Base-by-base conservation (phyloP, 1,140 invertebrate genomes). In the Penaeus chinensis region DNA sequence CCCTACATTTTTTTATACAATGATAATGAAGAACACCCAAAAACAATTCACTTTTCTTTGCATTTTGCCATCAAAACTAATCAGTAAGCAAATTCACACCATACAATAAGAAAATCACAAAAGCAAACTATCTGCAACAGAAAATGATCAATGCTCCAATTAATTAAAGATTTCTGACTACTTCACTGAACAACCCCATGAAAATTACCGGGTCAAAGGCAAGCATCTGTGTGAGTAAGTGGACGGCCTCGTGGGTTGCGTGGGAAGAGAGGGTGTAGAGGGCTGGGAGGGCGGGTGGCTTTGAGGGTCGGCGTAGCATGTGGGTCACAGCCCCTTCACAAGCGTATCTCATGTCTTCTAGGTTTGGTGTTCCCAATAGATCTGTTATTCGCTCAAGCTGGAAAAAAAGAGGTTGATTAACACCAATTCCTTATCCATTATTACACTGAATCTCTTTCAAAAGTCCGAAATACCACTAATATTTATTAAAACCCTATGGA, bases 161-260 rank as follows among this genome's bases (percentile, higher is more conserved):
- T 32, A 8, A 42, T 42, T 42, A 42, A 42, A 42, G 37, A 42
- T 42, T 8, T 8, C 37, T 42, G 7, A 42, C 37, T 8, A 42
- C 37, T 37, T 37, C 37, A 42, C 4, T 42, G 37, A 42, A 8
- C 2, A 42, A 42, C 37, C 37, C n/a, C 32, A 19, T 3, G 16
- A 8, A 71, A 94, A 95, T 95, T 94, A 98, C 97, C 77, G 98
- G 98, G 95, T 99, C 97, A 93, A 99, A 99, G 82, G 98, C 96
- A 69, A 99, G 95, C 98, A 99, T 99, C 94, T 98, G 97, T 92
- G 96, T 97, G n/a, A 99, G 94, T 90, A 99, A 94, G 94, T 99
- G 98, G 83, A 99, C 97, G 83, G 98, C 98, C 94, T 99, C 98
- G 91, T 98, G 98, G 79, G 97, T 99, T 89, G 97, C 97, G 92